Evolutionary conservation across 2,888 invertebrate species (phyloP).

Genomic region (Tetragonisca angustula): DNA sequence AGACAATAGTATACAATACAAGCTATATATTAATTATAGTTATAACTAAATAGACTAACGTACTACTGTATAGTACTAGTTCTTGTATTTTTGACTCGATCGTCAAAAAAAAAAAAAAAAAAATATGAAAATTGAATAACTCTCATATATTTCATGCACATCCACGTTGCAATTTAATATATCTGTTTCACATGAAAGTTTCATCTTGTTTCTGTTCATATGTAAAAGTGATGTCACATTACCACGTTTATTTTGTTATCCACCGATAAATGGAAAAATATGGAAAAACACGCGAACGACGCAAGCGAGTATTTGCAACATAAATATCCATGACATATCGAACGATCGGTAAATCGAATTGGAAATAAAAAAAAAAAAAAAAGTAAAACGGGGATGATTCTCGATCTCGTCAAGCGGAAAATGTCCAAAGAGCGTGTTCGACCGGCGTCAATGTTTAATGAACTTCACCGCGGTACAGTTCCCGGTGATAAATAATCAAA

Average conservation of each 20-base stretch:
- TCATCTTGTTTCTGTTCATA: background rate
- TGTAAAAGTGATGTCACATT: background rate
- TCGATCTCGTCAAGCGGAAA: background rate
- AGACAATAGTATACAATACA: too few relatives aligned
- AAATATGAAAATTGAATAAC: too few relatives aligned
- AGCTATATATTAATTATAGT: too few relatives aligned
- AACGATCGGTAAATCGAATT: background rate
- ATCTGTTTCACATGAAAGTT: background rate
- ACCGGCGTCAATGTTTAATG: conserved; percentile 18
- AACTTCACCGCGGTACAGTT: background rate
- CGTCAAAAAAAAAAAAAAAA: too few relatives aligned
- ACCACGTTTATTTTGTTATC: background rate
- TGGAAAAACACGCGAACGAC: background rate
- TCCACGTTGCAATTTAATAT: too few relatives aligned
- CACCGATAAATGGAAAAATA: background rate
- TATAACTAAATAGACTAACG: too few relatives aligned
- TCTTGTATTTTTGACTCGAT: too few relatives aligned
- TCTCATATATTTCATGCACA: too few relatives aligned
- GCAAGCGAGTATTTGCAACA: background rate
- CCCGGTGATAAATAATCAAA: conserved; percentile 22
- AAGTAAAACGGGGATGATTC: background rate
- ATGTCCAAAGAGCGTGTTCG: background rate
- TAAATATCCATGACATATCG: background rate
- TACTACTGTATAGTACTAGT: too few relatives aligned
- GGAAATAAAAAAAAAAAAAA: background rate